A percentile compares a stretch with the other conserved stretches of the same genome.
Conservation (phyloP, 1,140 invertebrate genomes). For the fruit fly (Drosophila melanogaster) region Release_6_plus_ISO1_MT NT_033779.5:11921001-11921500, state of each 20-base stretch:
- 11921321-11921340: conserved; percentile 29
- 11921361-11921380: background rate
- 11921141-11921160: conserved; percentile 24
- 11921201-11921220: conserved; percentile 6
- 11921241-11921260: conserved; percentile 30
- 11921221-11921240: conserved; percentile 28
- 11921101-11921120: conserved; percentile 50
- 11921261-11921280: background rate
- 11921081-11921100: conserved; percentile 71
- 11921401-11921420: background rate
- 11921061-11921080: conserved; percentile 30
- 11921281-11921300: conserved; percentile 23
- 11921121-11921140: conserved; percentile 34
- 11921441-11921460: background rate
- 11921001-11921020: conserved; percentile 33
- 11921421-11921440: background rate
- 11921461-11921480: background rate
- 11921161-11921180: background rate
- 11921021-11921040: conserved; percentile 7
- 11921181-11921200: too few species aligned
- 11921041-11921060: conserved; percentile 9
- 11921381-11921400: conserved; percentile 1
- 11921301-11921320: conserved; percentile 1
- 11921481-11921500: background rate
- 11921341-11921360: background rate